Percentiles rank a stretch among this genome's conserved stretches.
These are phyloP conservation scores for Drosophila saltans DNA, from an alignment of 1,140 invertebrate genomes.

Conservation along the genomic window DNA sequence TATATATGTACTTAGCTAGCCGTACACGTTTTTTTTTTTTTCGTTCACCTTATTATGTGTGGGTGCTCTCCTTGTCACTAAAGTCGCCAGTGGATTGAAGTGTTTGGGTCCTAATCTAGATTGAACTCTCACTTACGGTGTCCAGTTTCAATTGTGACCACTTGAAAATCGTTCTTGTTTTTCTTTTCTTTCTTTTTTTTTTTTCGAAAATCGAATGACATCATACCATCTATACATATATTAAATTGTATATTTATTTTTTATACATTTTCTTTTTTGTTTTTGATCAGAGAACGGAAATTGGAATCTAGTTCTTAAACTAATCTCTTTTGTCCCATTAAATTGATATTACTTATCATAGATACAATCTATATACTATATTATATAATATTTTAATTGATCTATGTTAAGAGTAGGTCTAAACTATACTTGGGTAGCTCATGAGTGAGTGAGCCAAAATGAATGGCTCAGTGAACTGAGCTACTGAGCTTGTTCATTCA, in stretches of 20 bases:
- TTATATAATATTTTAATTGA: no score
- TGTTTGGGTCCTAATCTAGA: slow-evolving; percentile 48
- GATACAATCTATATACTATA: no score
- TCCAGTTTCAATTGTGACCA: slow-evolving; percentile 31
- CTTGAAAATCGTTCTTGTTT: slow-evolving; percentile 1
- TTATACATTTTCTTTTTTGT: neutral
- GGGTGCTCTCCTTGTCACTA: slow-evolving; percentile 30
- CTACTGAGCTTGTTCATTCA: no score
- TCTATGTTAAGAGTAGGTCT: no score
- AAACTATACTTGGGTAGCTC: no score
- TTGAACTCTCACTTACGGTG: slow-evolving; percentile 60
- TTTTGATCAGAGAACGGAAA: no score
- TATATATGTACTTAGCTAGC: neutral
- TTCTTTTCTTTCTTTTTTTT: neutral
- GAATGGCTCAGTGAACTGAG: no score
- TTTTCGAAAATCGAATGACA: slow-evolving; percentile 13
- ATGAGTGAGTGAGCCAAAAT: no score
- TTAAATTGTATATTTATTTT: slow-evolving; percentile 5
- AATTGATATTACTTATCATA: no score
- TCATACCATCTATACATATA: slow-evolving; percentile 1
- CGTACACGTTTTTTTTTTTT: neutral
- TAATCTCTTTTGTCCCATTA: no score
- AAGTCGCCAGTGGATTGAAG: slow-evolving; percentile 47
- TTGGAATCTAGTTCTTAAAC: no score
- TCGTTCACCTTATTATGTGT: neutral